Evolutionary conservation across 2,888 invertebrate genomes (phyloP), one percentile per base, ranked within the genome.

Genomic region (Mythimna ferrago): DNA sequence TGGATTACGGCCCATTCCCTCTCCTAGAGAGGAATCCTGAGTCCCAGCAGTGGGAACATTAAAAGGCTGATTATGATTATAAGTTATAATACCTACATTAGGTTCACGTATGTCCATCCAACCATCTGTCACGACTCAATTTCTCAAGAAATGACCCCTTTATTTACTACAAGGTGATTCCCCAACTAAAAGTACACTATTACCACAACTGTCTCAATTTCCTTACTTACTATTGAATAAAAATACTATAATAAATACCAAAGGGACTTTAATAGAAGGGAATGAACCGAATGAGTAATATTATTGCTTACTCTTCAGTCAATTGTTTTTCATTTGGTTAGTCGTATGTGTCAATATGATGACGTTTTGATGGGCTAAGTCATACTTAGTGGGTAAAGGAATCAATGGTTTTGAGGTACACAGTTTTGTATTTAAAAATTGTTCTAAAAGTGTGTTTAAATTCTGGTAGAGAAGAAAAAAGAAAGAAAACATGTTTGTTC

Each of bases 221-320:
- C 32, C 60, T 61, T 21, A 26, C 10, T 56, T 44, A 7, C 6
- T n/a, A 48, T 32, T 19, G 6, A 32, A 16, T 56, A 11, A 19
- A 11, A 19, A 38, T 60, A 26, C 21, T n/a, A 14, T 19, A 57
- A 57, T 38, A 14, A 6, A 38, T 1, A 10, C 10, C 7, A 0
- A 41, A 41, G 11, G 32, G 38, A 73, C 11, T 51, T 11, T 6
- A 38, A 26, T 16, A 32, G 6, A 51, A 19, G 74, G 74, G 61
- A 75, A 21, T 41, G 4, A 26, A 75, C 74, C 80, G 5, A 2
- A 26, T 75, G 74, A 75, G 38, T 80, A 61, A 79, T 19, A 14
- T 14, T 10, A 9, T 26, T 26, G 26, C 16, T n/a, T 1, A 16
- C 14, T 44, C 14, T 19, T 1, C 7, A 5, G 57, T n/a, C 14